Evolutionary conservation across 2,888 invertebrate genomes (phyloP).

Genomic region (Lycaena phlaeas): DNA sequence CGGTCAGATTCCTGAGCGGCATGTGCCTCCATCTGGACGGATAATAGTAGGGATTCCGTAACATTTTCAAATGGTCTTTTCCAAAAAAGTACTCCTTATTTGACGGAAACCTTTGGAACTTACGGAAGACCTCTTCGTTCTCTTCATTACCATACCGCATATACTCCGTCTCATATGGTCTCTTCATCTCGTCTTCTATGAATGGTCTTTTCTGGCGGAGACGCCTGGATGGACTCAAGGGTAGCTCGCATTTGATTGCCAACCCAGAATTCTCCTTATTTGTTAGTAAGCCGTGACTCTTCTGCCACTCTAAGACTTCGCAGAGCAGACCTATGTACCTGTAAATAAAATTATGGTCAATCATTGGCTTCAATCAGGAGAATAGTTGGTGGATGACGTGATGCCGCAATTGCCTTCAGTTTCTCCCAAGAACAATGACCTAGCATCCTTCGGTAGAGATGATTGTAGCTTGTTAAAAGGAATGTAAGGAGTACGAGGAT

Average conservation of each 20-base stretch:
- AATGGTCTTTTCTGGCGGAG: constrained; percentile 47
- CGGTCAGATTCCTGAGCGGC: constrained; percentile 50
- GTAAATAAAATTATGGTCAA: constrained; percentile 19
- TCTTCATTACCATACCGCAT: constrained; percentile 51
- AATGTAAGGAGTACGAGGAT: too few species aligned
- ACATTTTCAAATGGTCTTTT: constrained; percentile 48
- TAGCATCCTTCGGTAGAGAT: too few species aligned
- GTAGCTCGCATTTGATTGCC: constrained; percentile 70
- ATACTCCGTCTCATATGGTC: constrained; percentile 34
- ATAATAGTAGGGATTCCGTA: constrained; percentile 55
- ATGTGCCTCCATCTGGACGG: constrained; percentile 56
- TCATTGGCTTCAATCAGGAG: too few species aligned
- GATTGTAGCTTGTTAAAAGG: too few species aligned
- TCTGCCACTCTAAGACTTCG: constrained; percentile 93
- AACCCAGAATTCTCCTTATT: constrained; percentile 61
- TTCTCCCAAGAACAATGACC: too few species aligned
- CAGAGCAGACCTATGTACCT: constrained; percentile 91
- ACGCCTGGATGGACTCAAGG: constrained; percentile 46
- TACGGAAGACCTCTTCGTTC: constrained; percentile 43
- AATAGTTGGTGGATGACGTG: too few species aligned
- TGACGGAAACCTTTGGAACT: constrained; percentile 24
- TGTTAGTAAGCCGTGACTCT: constrained; percentile 53
- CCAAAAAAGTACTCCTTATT: constrained; percentile 43
- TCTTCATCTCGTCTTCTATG: constrained; percentile 37
- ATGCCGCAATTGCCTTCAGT: too few species aligned